phyloP scores from a whole-genome alignment of 1,140 invertebrate species.

The Microvelia longipes region DNA sequence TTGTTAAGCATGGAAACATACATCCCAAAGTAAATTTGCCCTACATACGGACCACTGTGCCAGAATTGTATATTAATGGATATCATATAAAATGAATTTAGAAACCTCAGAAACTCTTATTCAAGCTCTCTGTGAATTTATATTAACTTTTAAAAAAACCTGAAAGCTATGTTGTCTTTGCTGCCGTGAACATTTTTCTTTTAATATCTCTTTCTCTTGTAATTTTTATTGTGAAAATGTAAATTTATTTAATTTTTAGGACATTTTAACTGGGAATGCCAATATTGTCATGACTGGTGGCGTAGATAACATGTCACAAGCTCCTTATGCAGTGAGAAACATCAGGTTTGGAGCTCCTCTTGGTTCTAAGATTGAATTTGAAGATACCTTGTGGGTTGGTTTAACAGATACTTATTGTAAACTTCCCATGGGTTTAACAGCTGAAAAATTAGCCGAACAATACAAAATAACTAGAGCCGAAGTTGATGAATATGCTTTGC shows the following conservation, averaged over 20 bases:
- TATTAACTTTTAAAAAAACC: no score
- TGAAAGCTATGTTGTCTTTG: no score
- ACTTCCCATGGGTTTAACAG: slow-evolving; percentile 90
- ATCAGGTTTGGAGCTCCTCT: slow-evolving; percentile 80
- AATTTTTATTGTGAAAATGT: no score
- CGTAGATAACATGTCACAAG: slow-evolving; percentile 87
- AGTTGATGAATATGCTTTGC: slow-evolving; percentile 74
- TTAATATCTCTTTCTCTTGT: no score
- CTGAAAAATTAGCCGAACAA: slow-evolving; percentile 89
- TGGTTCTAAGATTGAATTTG: slow-evolving; percentile 62
- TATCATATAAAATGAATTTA: no score
- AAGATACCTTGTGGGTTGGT: slow-evolving; percentile 86
- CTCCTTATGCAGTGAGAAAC: slow-evolving; percentile 77
- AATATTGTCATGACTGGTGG: slow-evolving; percentile 82
- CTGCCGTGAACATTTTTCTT: no score
- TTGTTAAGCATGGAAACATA: no score
- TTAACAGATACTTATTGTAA: slow-evolving; percentile 80
- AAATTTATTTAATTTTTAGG: slow-evolving; percentile 38
- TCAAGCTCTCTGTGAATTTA: no score
- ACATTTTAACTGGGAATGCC: slow-evolving; percentile 72
- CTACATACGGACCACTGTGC: no score
- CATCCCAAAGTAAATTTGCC: no score
- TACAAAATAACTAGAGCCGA: slow-evolving; percentile 74
- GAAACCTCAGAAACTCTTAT: no score
- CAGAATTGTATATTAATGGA: no score